Percentiles rank a stretch among this genome's conserved stretches.
Evolutionary conservation across 2,797 vertebrate genomes (phyloP).

Genomic region (Forpus xanthops): DNA sequence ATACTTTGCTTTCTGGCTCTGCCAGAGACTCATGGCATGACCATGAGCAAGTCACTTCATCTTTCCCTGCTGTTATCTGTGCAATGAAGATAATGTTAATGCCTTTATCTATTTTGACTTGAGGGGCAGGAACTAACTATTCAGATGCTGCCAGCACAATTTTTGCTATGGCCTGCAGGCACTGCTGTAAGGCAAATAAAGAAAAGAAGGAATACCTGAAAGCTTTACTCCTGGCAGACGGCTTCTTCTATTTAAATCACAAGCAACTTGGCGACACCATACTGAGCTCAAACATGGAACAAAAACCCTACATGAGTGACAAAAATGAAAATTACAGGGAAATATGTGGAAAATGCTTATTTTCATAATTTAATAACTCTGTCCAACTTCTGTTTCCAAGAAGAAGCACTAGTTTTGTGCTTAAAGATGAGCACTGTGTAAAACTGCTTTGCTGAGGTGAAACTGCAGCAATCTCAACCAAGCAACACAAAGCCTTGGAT

Average conservation of each 20-base stretch:
- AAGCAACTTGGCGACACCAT: not conserved
- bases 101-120: constrained; percentile 14
- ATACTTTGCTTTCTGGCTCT: not conserved
- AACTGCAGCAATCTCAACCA: not conserved
- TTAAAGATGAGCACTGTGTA: not conserved
- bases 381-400: not conserved
- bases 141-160: constrained; percentile 23
- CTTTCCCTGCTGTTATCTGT: not conserved
- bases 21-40: not conserved
- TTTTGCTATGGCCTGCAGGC: constrained; percentile 39
- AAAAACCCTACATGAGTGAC: not conserved
- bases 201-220: constrained; percentile 54
- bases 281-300: constrained; percentile 3
- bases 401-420: not conserved
- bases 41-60: not conserved
- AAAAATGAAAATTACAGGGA: not conserved
- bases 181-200: constrained; percentile 53
- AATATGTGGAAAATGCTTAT: not conserved
- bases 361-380: constrained; percentile 1
- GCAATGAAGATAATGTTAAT: constrained; percentile 25
- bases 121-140: constrained; percentile 5
- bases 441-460: not conserved
- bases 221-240: not conserved
- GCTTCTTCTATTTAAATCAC: constrained; percentile 24
- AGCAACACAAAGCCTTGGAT: not conserved